A percentile compares a stretch with the other conserved stretches of the same genome.
phyloP scores from a whole-genome alignment of 2,113 vertebrate genomes.

The Alligator mississippiensis region DNA sequence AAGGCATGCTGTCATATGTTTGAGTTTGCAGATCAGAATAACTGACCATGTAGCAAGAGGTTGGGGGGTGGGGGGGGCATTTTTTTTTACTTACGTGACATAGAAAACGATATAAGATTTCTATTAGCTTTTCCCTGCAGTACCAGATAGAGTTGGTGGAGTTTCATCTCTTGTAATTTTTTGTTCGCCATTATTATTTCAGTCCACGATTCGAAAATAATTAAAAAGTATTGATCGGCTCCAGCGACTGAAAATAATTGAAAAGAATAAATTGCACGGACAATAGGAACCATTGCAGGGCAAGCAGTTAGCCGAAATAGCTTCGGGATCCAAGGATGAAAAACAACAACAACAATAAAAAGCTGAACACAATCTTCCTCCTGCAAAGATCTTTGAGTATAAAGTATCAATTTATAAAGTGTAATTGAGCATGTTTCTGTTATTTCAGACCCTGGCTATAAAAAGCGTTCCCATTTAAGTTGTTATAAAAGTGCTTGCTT shows the following conservation, averaged over 20 bases:
- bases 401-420: background rate
- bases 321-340: background rate
- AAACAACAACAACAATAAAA: background rate
- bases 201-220: background rate
- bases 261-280: background rate
- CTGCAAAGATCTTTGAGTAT: background rate
- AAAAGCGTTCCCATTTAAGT: background rate
- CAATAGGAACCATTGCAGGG: background rate
- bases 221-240: fast-evolving
- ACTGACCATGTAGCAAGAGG: background rate
- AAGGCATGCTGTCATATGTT: conserved; percentile 34
- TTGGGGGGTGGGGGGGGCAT: background rate
- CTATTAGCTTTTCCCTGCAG: background rate
- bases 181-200: background rate
- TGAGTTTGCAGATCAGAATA: conserved; percentile 21
- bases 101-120: background rate
- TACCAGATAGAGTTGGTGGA: background rate
- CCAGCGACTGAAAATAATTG: fast-evolving
- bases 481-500: conserved; percentile 4
- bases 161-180: background rate
- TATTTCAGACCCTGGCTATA: background rate
- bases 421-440: background rate
- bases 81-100: fast-evolving
- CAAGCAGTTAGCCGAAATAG: background rate
- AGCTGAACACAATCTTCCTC: background rate